These are phyloP conservation scores for Spodoptera frugiperda DNA, from an alignment of 1,140 invertebrate genomes.

Conservation along the genomic window DNA sequence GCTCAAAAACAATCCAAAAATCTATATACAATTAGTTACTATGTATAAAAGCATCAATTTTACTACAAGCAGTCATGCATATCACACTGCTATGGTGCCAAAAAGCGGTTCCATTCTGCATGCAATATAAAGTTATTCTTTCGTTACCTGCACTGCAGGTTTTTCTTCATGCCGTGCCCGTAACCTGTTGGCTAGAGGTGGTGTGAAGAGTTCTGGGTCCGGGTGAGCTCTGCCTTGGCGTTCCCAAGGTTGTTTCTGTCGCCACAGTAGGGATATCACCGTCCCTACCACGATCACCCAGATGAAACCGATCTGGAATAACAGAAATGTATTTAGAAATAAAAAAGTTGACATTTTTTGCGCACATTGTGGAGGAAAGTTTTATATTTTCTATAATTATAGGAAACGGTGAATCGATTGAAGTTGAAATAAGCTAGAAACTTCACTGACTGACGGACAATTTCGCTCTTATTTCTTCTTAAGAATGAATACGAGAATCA, in stretches of 20 bases:
- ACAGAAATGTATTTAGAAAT: too few species aligned
- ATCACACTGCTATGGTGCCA: not conserved
- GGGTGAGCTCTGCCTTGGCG: slow-evolving; percentile 55
- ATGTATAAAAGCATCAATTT: too few species aligned
- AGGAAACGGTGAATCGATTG: too few species aligned
- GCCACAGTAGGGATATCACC: slow-evolving; percentile 65
- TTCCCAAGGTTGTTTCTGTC: slow-evolving; percentile 73
- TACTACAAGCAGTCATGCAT: slow-evolving; percentile 24
- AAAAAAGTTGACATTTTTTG: too few species aligned
- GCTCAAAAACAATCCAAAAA: too few species aligned
- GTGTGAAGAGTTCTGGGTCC: slow-evolving; percentile 89
- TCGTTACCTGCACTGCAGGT: slow-evolving; percentile 57
- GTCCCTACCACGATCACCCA: slow-evolving; percentile 70
- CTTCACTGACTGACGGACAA: too few species aligned
- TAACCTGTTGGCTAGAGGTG: slow-evolving; percentile 87
- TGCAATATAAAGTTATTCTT: slow-evolving; percentile 23
- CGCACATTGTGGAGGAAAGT: too few species aligned
- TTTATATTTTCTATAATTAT: too few species aligned
- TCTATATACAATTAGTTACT: too few species aligned
- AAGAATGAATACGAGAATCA: too few species aligned
- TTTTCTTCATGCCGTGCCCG: slow-evolving; percentile 63
- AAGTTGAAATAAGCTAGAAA: too few species aligned
- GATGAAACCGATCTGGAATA: slow-evolving; percentile 70
- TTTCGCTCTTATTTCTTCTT: too few species aligned
- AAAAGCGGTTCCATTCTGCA: not conserved